Base-by-base conservation (phyloP, 2,888 invertebrate genomes). In the Harpalus rubripes region DNA sequence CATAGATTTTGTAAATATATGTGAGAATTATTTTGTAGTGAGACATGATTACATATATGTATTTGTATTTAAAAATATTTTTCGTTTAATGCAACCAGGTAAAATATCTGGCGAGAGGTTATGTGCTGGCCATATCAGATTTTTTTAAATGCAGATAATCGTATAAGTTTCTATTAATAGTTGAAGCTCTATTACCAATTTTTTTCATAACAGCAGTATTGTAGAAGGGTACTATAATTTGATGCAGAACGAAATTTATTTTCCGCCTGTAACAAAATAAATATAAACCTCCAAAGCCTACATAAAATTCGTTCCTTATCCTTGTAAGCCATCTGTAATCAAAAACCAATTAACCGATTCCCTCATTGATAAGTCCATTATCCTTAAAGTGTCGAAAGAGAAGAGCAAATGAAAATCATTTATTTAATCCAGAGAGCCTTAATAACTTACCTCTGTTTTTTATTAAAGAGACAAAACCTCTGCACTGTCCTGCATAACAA, bases 401-500 rank as follows among this genome's bases (percentile, higher is more conserved):
- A 68, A 63, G 18, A 32, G n/a, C 72, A 78, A 78, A 58, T 78
- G 8, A 78, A 78, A 78, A 58, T 78, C 39, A 58, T 56, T 78
- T 78, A 78, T 78, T 78, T 32, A 58, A 58, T 58, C 78, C 8
- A 7, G 12, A 8, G 26, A 6, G 4, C 58, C 58, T 78, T 41
- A 58, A 78, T 78, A 78, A 78, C 32, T 58, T 44, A 72, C 78
- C 32, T n/a, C 39, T 3, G 18, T 61, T 56, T 61, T 61, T 80
- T 80, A 61, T 80, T 61, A 80, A 80, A 61, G 56, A 78, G 56
- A 41, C 59, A 41, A 61, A 80, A 59, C 61, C 18, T 80, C 61
- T 10, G 56, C 58, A 61, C 76, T 18, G 80, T 80, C 80, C 80
- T 61, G 80, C 80, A 80, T 61, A 80, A 80, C 80, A 80, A 80